Evolutionary conservation across 2,113 vertebrate genomes (phyloP).

Genomic region (Hipposideros armiger): DNA sequence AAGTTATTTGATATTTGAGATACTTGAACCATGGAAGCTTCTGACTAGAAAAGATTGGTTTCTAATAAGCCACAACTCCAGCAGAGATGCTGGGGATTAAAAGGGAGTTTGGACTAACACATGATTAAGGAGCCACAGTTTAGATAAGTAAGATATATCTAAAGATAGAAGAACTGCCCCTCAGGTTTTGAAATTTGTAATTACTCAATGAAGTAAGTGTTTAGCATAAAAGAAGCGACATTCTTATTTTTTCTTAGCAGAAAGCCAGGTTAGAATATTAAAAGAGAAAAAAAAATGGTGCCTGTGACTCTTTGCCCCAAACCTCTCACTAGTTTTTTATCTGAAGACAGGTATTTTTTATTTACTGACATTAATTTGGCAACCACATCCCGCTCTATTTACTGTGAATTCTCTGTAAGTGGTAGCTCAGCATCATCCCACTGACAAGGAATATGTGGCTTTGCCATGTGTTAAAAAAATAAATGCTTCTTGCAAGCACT

Average conservation of each 20-base stretch:
- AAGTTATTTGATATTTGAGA: background rate
- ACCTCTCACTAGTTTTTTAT: background rate
- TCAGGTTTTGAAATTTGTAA: conserved; percentile 41
- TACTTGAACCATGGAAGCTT: background rate
- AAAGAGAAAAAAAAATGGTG: background rate
- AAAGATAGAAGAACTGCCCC: background rate
- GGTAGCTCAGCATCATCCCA: background rate
- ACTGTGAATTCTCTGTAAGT: background rate
- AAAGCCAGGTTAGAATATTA: background rate
- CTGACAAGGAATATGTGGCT: background rate
- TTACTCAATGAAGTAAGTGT: conserved; percentile 13
- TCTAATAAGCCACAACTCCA: background rate
- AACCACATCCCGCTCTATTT: background rate
- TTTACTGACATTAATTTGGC: background rate
- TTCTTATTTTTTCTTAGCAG: conserved; percentile 26
- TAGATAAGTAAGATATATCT: conserved; percentile 3
- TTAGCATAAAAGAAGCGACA: conserved; percentile 32
- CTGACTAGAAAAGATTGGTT: background rate
- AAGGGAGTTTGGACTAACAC: background rate
- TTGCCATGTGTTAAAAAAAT: background rate
- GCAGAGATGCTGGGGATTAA: background rate
- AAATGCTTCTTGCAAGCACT: background rate
- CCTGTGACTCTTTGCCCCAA: background rate
- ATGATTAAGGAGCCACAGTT: conserved; percentile 16
- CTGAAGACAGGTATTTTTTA: background rate